Evolutionary conservation across 2,797 vertebrate genomes (phyloP).

Genomic region (Falco berigora): DNA sequence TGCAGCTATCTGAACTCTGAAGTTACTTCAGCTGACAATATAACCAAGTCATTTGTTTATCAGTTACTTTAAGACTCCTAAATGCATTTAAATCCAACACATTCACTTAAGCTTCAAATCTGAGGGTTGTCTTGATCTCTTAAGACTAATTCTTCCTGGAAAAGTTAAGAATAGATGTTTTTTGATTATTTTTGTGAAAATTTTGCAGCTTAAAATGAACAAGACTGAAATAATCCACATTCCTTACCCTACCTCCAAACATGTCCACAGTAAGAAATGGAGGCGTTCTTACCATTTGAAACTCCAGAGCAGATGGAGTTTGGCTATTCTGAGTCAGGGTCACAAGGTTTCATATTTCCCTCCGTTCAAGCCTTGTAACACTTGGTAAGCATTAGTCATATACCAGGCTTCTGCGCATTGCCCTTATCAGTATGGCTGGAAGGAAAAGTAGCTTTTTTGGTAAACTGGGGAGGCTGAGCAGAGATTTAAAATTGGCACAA

Average conservation of each 20-base stretch:
- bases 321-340: slow-evolving; percentile 37
- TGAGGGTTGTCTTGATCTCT: background rate
- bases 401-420: background rate
- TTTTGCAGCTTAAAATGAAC: background rate
- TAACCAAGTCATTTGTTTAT: background rate
- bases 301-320: slow-evolving; percentile 6
- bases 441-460: slow-evolving; percentile 20
- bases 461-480: background rate
- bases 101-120: background rate
- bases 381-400: slow-evolving; percentile 12
- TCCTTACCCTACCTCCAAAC: background rate
- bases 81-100: background rate
- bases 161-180: background rate
- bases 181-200: background rate
- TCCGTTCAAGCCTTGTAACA: background rate
- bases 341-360: slow-evolving; percentile 56
- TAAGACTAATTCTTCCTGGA: background rate
- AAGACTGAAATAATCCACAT: background rate
- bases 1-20: background rate
- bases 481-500: background rate
- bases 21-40: background rate
- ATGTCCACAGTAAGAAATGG: background rate
- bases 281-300: background rate
- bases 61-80: background rate
- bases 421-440: background rate